phyloP scores from a whole-genome alignment of 2,888 invertebrate species.

The Hyposoter didymator region DNA sequence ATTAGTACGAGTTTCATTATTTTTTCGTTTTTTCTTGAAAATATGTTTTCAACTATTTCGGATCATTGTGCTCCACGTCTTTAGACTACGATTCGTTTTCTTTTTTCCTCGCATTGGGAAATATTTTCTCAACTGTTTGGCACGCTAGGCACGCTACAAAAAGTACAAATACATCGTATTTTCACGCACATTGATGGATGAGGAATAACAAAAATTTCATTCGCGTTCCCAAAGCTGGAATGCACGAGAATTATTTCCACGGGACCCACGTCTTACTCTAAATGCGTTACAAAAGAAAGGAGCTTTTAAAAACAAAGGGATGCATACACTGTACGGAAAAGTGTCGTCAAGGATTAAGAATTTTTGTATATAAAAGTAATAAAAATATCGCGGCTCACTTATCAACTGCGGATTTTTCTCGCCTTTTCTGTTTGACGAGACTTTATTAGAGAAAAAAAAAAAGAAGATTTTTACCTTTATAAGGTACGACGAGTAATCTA shows the following conservation, averaged over 20 bases:
- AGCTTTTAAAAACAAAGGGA: constrained; percentile 10
- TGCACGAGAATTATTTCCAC: constrained; percentile 53
- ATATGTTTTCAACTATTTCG: constrained; percentile 13
- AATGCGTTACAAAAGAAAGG: constrained; percentile 46
- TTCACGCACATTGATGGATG: constrained; percentile 31
- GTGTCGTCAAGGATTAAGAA: constrained; percentile 53
- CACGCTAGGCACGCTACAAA: constrained; percentile 69
- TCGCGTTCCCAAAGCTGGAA: constrained; percentile 65
- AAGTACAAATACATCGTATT: constrained; percentile 30
- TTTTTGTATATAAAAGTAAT: constrained; percentile 38
- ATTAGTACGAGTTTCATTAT: constrained; percentile 24
- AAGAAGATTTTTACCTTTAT: constrained; percentile 56
- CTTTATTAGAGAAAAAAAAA: constrained; percentile 21
- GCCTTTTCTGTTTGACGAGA: constrained; percentile 33
- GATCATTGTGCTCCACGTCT: constrained; percentile 64
- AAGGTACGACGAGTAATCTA: constrained; percentile 60
- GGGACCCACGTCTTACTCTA: constrained; percentile 48
- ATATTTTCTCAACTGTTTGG: constrained; percentile 67
- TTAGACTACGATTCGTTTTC: constrained; percentile 55
- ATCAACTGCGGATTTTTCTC: constrained; percentile 8
- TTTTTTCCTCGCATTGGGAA: neutral
- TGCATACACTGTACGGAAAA: constrained; percentile 66
- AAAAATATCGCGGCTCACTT: constrained; percentile 50
- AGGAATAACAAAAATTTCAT: constrained; percentile 47
- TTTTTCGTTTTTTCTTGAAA: constrained; percentile 22